phyloP scores from a whole-genome alignment of 2,888 invertebrate species.

The Drosophila multiciliata region DNA sequence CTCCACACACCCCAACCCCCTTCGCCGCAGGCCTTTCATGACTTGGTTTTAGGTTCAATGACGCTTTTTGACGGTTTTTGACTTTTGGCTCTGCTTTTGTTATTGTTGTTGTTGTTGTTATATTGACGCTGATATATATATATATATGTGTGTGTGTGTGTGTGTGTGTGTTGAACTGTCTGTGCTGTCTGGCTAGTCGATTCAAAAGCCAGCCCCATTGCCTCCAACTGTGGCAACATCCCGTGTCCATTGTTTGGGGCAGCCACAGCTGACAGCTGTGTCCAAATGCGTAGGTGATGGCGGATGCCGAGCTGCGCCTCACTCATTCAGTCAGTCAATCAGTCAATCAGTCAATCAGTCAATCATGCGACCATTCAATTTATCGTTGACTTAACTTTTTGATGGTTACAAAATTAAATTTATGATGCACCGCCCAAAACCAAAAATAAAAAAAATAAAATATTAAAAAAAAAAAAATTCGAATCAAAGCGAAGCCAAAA shows the following conservation, averaged over 20 bases:
- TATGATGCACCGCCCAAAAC: conserved; percentile 47
- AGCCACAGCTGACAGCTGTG: conserved; percentile 35
- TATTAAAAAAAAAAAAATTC: neutral
- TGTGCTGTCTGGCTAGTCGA: conserved; percentile 40
- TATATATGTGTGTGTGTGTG: conserved; percentile 6
- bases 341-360: conserved; percentile 59
- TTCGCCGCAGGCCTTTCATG: neutral
- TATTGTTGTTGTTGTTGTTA: conserved; percentile 32
- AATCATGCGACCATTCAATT: conserved; percentile 75
- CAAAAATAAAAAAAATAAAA: neutral
- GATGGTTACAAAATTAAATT: conserved; percentile 78
- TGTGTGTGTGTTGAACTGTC: conserved; percentile 19
- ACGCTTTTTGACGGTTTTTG: conserved; percentile 75
- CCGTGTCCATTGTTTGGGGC: conserved; percentile 2
- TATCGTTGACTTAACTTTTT: conserved; percentile 79
- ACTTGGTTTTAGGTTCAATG: conserved; percentile 56
- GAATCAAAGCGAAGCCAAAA: neutral
- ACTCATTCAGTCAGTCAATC: conserved; percentile 41
- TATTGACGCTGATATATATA: conserved; percentile 50
- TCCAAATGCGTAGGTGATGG: neutral
- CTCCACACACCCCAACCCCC: neutral
- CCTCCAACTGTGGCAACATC: neutral
- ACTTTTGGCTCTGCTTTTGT: conserved; percentile 55
- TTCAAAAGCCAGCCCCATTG: neutral
- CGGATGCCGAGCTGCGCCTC: conserved; percentile 3